Evolutionary conservation across 2,113 vertebrate genomes (phyloP), one percentile per base, ranked within the genome.

Genomic region (Gambusia holbrooki): DNA sequence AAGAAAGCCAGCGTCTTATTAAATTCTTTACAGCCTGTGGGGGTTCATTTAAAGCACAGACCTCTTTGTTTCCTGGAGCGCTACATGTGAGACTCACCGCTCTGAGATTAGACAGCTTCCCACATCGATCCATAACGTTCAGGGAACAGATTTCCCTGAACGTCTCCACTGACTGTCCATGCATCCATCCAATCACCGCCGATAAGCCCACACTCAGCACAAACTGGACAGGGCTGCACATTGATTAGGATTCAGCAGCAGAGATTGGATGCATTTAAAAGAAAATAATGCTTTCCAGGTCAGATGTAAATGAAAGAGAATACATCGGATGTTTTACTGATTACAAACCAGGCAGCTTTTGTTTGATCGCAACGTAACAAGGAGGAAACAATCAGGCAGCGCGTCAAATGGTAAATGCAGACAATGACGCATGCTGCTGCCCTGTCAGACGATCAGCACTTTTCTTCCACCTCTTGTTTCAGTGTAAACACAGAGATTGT

Each of bases 21-120:
- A 86, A 88, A 82, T 82, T 82, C 68, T 87, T 89, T 71, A 81
- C 65, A 77, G 78, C n/a, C 33, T 51, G 28, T 66, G 29, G 9
- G 9, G 5, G 27, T 69, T 35, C 32, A 40, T 27, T 19, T 54
- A 35, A 63, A 79, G 81, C 48, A 27, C 76, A 81, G 65, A 17
- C 62, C 75, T 74, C 89, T 86, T 91, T 92, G 90, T 93, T 90
- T 89, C 79, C 77, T 64, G 76, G n/a, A 84, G 83, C 37, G 45
- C 82, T 87, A 92, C 88, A 86, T 40, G 71, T 74, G 84, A 74
- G 87, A 91, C 90, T 89, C 88, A 79, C 58, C 3, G 27, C 73
- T 88, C 83, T 91, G 88, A 84, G 90, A 92, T 92, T 88, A 84
- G 84, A 71, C 85, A 73, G 76, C 51, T 84, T 89, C 89, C 84